Conservation (phyloP, 2,113 vertebrate species). For the Scytalopus superciliaris region DNA sequence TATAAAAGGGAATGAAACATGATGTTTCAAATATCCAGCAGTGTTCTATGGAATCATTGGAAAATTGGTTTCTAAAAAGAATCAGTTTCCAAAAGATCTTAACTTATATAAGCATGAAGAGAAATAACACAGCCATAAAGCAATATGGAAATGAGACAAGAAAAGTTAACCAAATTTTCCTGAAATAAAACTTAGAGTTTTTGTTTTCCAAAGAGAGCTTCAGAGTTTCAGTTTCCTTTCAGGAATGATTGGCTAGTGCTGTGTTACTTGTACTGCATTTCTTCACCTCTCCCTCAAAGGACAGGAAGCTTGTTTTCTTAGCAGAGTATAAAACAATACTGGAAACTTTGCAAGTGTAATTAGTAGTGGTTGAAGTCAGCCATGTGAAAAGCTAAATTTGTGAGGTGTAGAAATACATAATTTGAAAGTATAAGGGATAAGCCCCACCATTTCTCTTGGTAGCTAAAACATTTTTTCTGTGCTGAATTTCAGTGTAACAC, state of each 20-base stretch:
- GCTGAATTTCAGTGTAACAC: neutral
- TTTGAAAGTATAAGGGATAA: neutral
- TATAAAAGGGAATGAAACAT: neutral
- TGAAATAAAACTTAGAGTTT: neutral
- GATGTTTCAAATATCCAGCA: neutral
- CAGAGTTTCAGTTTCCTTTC: neutral
- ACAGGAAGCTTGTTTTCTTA: neutral
- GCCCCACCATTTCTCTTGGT: neutral
- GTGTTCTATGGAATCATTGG: neutral
- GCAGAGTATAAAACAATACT: neutral
- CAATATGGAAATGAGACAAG: neutral
- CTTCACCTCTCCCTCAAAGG: neutral
- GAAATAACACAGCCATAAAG: neutral
- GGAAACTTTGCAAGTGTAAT: conserved; percentile 28
- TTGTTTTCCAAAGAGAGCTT: neutral
- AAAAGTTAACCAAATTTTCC: neutral
- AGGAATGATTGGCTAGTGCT: neutral
- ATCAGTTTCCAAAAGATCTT: neutral
- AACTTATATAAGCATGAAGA: neutral
- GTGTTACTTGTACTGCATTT: neutral
- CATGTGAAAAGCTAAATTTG: neutral
- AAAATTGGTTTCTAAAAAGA: neutral
- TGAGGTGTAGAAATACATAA: neutral
- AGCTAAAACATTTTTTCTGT: neutral
- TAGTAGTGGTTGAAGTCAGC: neutral